phyloP scores from a whole-genome alignment of 2,888 invertebrate species.

The Drosophila rubida region DNA sequence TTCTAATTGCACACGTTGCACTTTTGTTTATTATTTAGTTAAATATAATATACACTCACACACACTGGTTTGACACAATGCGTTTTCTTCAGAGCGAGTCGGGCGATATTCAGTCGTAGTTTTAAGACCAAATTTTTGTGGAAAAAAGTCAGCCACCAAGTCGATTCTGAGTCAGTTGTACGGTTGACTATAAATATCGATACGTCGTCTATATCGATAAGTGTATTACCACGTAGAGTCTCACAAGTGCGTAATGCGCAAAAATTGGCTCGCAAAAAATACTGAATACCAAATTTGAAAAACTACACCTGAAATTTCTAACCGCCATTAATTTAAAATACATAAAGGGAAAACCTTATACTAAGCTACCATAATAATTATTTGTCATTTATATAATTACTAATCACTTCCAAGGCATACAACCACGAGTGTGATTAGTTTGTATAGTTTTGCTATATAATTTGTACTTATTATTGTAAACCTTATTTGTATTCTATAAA shows the following conservation, averaged over 20 bases:
- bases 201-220: constrained; percentile 33
- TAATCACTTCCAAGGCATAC: too few species aligned
- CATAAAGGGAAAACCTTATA: background rate
- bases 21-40: constrained; percentile 26
- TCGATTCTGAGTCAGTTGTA: constrained; percentile 74
- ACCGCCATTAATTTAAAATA: background rate
- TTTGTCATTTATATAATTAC: too few species aligned
- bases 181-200: constrained; percentile 16
- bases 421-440: too few species aligned
- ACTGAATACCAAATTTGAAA: constrained; percentile 9
- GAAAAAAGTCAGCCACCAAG: constrained; percentile 71
- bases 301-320: constrained; percentile 12
- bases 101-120: constrained; percentile 14
- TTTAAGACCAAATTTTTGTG: constrained; percentile 51
- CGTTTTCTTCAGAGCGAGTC: constrained; percentile 10
- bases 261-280: constrained; percentile 7
- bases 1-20: constrained; percentile 47
- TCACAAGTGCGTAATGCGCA: background rate
- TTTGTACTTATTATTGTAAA: too few species aligned
- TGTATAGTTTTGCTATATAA: too few species aligned
- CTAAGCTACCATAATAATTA: too few species aligned
- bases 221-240: too few species aligned
- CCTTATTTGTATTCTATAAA: too few species aligned
- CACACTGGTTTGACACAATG: constrained; percentile 24
- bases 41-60: constrained; percentile 11